Evolutionary conservation across 2,113 vertebrate species (phyloP).

Genomic region (Rhegmatorhina hoffmannsi): DNA sequence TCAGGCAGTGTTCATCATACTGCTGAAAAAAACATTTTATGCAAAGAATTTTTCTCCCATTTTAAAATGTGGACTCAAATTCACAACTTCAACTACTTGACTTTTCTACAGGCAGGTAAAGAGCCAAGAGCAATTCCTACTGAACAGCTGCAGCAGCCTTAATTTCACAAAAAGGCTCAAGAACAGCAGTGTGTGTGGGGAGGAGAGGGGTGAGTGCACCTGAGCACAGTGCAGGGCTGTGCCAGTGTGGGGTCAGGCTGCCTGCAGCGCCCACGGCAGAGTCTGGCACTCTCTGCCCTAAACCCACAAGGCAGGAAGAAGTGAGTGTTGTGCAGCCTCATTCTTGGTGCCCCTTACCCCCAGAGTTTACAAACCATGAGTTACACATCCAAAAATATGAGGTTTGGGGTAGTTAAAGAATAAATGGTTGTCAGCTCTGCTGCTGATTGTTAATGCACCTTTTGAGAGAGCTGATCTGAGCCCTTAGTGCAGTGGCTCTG

Average conservation of each 20-base stretch:
- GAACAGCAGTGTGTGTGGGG: neutral
- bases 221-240: neutral
- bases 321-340: neutral
- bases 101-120: neutral
- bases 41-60: neutral
- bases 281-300: neutral
- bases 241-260: accelerated
- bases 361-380: neutral
- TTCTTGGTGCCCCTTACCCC: neutral
- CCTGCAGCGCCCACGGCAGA: neutral
- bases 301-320: neutral
- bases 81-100: neutral
- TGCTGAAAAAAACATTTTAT: neutral
- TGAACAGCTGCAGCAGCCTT: neutral
- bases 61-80: neutral
- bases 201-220: neutral
- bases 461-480: neutral
- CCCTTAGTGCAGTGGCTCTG: neutral
- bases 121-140: neutral
- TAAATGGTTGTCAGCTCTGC: neutral
- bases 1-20: neutral
- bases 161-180: neutral
- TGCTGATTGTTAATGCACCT: neutral
- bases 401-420: neutral
- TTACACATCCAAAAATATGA: neutral